Conservation (phyloP, 2,113 vertebrate species). For the Hippopotamus amphibius region DNA sequence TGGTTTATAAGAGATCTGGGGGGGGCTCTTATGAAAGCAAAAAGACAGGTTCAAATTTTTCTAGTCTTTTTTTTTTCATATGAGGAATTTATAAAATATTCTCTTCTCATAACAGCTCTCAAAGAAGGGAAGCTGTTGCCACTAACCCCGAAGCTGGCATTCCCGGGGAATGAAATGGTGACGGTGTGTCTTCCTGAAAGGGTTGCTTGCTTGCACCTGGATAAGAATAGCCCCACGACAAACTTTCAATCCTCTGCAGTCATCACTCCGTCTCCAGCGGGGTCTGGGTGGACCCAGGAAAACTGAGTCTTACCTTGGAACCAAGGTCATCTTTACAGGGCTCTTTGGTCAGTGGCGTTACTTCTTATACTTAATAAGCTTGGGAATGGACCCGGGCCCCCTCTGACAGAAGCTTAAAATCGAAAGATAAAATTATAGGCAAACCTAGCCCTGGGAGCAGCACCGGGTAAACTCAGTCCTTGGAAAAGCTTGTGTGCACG, state of each 20-base stretch:
- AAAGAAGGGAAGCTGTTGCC: not conserved
- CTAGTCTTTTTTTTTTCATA: not conserved
- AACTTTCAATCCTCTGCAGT: not conserved
- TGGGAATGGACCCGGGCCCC: too few species aligned
- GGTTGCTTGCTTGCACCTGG: fast-evolving
- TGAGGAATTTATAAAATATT: not conserved
- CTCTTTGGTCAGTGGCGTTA: not conserved
- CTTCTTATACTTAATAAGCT: not conserved
- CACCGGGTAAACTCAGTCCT: fast-evolving
- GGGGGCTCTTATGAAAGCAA: not conserved
- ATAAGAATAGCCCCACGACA: not conserved
- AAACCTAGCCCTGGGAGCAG: not conserved
- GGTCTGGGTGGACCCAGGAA: not conserved
- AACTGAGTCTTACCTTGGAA: not conserved
- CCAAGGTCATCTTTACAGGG: not conserved
- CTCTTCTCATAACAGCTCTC: not conserved
- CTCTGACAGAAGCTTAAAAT: not conserved
- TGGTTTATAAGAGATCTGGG: not conserved
- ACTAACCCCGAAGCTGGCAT: fast-evolving
- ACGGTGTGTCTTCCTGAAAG: not conserved
- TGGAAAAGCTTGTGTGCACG: fast-evolving
- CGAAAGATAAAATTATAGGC: not conserved
- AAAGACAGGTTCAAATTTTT: not conserved
- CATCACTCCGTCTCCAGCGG: too few species aligned
- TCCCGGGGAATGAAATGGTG: fast-evolving